phyloP scores from a whole-genome alignment of 2,113 vertebrate species.

The Ciconia stormi region DNA sequence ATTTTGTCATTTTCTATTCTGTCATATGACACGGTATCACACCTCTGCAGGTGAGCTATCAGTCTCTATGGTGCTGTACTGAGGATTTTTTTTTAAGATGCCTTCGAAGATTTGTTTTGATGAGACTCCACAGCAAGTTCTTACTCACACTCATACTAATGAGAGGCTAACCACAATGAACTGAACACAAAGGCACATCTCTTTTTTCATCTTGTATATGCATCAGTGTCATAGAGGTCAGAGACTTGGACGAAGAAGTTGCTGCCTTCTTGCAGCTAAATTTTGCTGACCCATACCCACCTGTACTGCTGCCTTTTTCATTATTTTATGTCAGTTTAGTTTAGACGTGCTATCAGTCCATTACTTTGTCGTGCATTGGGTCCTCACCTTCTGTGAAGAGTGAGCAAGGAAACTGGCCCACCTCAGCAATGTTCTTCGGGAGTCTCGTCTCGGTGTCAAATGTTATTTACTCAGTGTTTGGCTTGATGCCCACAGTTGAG shows the following conservation, averaged over 20 bases:
- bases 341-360: neutral
- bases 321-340: neutral
- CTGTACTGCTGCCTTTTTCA: neutral
- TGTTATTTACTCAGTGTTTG: neutral
- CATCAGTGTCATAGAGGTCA: neutral
- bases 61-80: neutral
- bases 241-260: neutral
- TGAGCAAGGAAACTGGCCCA: neutral
- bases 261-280: neutral
- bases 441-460: neutral
- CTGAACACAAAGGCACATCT: neutral
- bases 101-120: neutral
- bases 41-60: neutral
- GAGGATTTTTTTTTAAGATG: neutral
- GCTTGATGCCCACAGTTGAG: neutral
- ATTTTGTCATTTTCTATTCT: slow-evolving; percentile 13
- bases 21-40: neutral
- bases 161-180: neutral
- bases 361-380: neutral
- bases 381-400: neutral
- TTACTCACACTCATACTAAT: neutral
- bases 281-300: neutral
- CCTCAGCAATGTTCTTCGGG: neutral
- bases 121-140: neutral
- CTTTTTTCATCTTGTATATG: neutral